A percentile compares a stretch with the other conserved stretches of the same genome.
Evolutionary conservation across 2,113 vertebrate species (phyloP).

Genomic region (Corydoras maculifer): DNA sequence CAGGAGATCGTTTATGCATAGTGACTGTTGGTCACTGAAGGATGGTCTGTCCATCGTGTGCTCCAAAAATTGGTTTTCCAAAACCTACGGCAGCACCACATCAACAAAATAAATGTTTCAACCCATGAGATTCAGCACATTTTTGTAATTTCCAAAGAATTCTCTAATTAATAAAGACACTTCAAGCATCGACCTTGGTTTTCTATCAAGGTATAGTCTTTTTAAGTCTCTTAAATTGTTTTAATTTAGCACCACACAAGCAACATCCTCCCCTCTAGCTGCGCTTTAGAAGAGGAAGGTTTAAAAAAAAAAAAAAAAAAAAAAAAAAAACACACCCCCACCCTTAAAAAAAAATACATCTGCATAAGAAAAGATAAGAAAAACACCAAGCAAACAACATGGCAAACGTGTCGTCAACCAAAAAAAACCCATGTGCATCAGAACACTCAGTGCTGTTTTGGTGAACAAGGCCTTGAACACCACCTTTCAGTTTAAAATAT

Average conservation of each 20-base stretch:
- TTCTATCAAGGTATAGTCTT: conserved; percentile 12
- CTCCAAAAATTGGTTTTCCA: not conserved
- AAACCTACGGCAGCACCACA: not conserved
- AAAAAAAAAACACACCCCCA: not conserved
- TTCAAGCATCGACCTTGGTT: not conserved
- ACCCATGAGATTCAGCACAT: not conserved
- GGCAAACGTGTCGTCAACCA: conserved; percentile 47
- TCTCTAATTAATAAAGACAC: not conserved
- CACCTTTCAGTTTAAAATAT: conserved; percentile 51
- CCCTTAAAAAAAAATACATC: conserved; percentile 53
- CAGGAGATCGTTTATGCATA: not conserved
- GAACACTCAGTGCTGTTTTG: conserved; percentile 29
- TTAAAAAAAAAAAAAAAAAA: no score
- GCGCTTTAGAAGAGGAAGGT: conserved; percentile 40
- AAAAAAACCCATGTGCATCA: conserved; percentile 23
- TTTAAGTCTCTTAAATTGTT: conserved; percentile 47
- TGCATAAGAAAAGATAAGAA: conserved; percentile 50
- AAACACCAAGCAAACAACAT: conserved; percentile 47
- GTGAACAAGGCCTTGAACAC: conserved; percentile 44
- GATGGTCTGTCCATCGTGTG: not conserved
- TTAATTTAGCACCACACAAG: conserved; percentile 59
- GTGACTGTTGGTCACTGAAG: not conserved
- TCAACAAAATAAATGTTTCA: conserved; percentile 6
- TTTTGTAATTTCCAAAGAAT: no score
- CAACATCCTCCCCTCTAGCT: conserved; percentile 54